phyloP scores from a whole-genome alignment of 2,888 invertebrate species.

The Tipula vernalis region DNA sequence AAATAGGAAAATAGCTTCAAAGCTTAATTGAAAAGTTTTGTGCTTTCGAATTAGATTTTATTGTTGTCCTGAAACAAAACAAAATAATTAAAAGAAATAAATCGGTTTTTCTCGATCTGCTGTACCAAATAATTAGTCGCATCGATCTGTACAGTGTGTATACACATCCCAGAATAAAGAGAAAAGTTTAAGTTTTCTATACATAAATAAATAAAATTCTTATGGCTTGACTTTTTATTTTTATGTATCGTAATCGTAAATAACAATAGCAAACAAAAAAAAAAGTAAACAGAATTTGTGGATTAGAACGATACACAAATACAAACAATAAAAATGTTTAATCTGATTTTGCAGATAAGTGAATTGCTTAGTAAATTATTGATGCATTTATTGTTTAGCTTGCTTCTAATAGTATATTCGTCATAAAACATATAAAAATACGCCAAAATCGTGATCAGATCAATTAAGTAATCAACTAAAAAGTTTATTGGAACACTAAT shows the following conservation, averaged over 20 bases:
- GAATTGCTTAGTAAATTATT: not conserved
- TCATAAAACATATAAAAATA: too few relatives aligned
- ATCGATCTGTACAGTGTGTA: not conserved
- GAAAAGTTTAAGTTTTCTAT: not conserved
- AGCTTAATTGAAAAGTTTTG: not conserved
- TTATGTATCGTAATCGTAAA: not conserved
- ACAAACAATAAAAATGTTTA: not conserved
- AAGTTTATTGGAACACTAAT: too few relatives aligned
- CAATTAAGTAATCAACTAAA: too few relatives aligned
- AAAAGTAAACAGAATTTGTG: not conserved
- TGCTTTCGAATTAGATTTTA: not conserved
- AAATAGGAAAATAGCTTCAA: not conserved
- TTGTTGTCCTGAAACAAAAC: not conserved
- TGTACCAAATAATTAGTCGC: not conserved
- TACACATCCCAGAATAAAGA: not conserved
- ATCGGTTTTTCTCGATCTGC: not conserved
- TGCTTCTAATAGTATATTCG: too few relatives aligned
- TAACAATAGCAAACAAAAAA: not conserved
- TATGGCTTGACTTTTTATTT: not conserved
- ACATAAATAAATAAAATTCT: not conserved
- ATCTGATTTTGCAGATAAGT: not conserved
- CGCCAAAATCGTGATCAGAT: too few relatives aligned
- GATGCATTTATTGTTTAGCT: too few relatives aligned
- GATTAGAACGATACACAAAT: not conserved
- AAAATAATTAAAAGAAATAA: not conserved